Conservation (phyloP, 1,140 invertebrate species). For the Cryptotermes secundus region DNA sequence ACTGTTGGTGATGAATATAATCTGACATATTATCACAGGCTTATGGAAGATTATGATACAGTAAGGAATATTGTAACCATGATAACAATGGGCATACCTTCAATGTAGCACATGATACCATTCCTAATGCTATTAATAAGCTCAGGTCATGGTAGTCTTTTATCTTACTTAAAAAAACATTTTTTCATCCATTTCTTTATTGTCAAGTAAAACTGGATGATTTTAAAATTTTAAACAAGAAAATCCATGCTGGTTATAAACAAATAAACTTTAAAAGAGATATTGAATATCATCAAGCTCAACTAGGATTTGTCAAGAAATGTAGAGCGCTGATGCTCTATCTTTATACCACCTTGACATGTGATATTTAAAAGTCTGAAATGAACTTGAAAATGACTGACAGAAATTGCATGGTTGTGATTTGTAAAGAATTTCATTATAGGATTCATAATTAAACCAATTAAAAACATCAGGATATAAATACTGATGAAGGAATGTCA, state of each 20-base stretch:
- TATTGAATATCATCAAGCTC: not conserved
- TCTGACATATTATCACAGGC: slow-evolving; percentile 10
- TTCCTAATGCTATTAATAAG: not conserved
- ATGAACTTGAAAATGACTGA: too few species aligned
- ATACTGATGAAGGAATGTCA: not conserved
- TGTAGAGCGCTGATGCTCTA: not conserved
- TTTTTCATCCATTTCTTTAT: not conserved
- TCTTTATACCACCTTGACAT: not conserved
- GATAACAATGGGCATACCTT: not conserved
- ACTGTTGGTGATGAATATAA: not conserved
- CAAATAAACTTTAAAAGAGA: not conserved
- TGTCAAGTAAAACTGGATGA: not conserved
- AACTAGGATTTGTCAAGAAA: too few species aligned
- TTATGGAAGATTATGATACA: not conserved
- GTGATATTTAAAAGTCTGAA: not conserved
- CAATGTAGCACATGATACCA: not conserved
- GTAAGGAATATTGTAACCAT: not conserved
- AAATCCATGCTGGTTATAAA: not conserved
- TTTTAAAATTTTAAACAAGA: not conserved
- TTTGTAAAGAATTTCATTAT: not conserved
- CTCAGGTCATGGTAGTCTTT: not conserved
- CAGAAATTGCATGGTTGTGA: too few species aligned
- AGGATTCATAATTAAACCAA: not conserved
- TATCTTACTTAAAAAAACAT: not conserved
- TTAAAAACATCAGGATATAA: not conserved